Conservation (phyloP, 2,797 vertebrate genomes). For the Cyclura pinguis region DNA sequence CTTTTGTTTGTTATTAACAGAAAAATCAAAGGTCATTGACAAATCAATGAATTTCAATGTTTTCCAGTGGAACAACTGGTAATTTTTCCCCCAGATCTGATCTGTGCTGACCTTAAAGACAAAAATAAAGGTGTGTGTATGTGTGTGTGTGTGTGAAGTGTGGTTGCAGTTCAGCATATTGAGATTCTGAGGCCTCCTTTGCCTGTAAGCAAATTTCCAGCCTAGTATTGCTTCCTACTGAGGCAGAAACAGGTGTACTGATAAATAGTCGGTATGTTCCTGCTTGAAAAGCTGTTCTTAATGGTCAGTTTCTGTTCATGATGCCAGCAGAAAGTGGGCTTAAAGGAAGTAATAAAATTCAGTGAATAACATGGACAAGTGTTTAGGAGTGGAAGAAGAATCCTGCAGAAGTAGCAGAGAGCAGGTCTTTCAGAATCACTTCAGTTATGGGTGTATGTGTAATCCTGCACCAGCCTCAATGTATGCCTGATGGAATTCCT, state of each 20-base stretch:
- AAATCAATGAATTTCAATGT: not conserved
- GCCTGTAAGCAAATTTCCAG: not conserved
- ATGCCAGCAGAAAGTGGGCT: not conserved
- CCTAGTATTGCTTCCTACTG: not conserved
- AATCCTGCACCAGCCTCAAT: not conserved
- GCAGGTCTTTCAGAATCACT: not conserved
- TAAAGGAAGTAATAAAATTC: not conserved
- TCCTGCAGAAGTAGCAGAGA: too few relatives aligned
- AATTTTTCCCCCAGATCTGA: not conserved
- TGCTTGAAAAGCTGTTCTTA: not conserved
- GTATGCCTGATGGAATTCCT: not conserved
- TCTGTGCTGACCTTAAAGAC: not conserved
- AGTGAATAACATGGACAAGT: not conserved
- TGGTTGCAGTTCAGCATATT: not conserved
- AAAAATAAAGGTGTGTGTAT: not conserved
- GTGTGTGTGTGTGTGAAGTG: not conserved
- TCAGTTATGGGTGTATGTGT: not conserved
- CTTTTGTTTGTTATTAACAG: not conserved
- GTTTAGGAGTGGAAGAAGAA: not conserved
- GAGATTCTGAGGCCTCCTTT: not conserved
- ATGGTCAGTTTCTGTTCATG: not conserved
- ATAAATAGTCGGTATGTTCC: not conserved
- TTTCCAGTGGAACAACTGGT: not conserved
- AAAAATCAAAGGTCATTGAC: not conserved
- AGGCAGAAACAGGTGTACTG: not conserved